Conservation (phyloP, 2,888 invertebrate genomes). For the Eudemis profundana region DNA sequence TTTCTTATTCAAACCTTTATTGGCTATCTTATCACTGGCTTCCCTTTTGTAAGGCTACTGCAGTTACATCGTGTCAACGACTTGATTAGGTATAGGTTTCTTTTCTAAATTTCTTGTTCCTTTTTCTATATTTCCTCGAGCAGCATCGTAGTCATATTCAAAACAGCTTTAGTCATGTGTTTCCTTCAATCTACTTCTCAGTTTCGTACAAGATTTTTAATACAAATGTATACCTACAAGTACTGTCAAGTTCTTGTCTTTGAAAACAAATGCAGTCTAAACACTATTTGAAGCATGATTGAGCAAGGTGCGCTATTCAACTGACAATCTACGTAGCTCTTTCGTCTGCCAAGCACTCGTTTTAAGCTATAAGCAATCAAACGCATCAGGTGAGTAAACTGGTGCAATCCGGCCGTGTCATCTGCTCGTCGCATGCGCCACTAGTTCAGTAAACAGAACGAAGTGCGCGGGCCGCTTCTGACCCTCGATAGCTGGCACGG, state of each 20-base stretch:
- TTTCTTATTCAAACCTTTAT: slow-evolving; percentile 68
- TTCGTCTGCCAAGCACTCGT: slow-evolving; percentile 5
- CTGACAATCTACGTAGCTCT: slow-evolving; percentile 15
- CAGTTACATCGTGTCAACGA: slow-evolving; percentile 34
- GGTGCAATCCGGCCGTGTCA: slow-evolving; percentile 59
- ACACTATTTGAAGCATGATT: not conserved
- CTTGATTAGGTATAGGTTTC: slow-evolving; percentile 21
- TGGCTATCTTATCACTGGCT: slow-evolving; percentile 76
- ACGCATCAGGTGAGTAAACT: slow-evolving; percentile 54
- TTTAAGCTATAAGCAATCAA: slow-evolving; percentile 30
- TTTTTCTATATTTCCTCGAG: no score
- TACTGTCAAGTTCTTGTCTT: no score
- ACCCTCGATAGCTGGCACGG: slow-evolving; percentile 68
- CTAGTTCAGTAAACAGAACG: slow-evolving; percentile 64
- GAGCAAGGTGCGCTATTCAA: slow-evolving; percentile 6
- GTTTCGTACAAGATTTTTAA: no score
- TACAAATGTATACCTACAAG: no score
- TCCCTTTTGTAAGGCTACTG: slow-evolving; percentile 62
- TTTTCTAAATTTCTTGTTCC: slow-evolving; percentile 4
- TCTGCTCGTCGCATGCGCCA: slow-evolving; percentile 74
- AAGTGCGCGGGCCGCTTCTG: slow-evolving; percentile 68
- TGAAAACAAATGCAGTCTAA: not conserved
- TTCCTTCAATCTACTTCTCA: no score
- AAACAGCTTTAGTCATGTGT: no score
- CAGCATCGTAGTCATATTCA: no score